phyloP scores from a whole-genome alignment of 2,888 invertebrate genomes.

The Amphipyra berbera region DNA sequence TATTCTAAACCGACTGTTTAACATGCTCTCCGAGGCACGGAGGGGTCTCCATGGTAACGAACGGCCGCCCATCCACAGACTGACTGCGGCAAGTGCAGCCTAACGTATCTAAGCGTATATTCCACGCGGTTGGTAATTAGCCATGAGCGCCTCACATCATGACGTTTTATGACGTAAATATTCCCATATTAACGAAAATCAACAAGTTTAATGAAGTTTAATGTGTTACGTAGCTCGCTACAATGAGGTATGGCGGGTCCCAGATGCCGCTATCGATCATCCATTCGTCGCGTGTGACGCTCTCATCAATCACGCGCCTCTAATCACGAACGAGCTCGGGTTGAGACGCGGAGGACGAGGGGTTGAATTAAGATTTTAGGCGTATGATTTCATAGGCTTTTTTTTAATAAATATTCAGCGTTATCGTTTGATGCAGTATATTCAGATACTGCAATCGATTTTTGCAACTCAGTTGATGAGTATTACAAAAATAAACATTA shows the following conservation, averaged over 20 bases:
- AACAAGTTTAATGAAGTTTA: conserved; percentile 49
- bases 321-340: conserved; percentile 39
- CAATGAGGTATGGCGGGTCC: conserved; percentile 32
- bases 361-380: conserved; percentile 40
- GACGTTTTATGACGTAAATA: too few species aligned
- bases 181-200: neutral
- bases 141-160: too few species aligned
- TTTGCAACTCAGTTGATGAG: neutral
- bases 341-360: conserved; percentile 9
- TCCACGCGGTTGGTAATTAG: too few species aligned
- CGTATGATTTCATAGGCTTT: conserved; percentile 12
- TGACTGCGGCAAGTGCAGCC: too few species aligned
- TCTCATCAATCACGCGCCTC: conserved; percentile 49
- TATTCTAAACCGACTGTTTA: too few species aligned
- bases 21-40: too few species aligned
- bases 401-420: neutral
- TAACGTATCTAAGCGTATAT: too few species aligned
- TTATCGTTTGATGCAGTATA: neutral
- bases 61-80: too few species aligned
- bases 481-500: neutral
- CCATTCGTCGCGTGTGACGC: conserved; percentile 43
- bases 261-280: conserved; percentile 53
- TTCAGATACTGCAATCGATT: neutral
- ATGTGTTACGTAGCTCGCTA: conserved; percentile 35
- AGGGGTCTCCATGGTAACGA: too few species aligned